phyloP scores from a whole-genome alignment of 1,140 invertebrate species.

The Protaetia brevitarsis region DNA sequence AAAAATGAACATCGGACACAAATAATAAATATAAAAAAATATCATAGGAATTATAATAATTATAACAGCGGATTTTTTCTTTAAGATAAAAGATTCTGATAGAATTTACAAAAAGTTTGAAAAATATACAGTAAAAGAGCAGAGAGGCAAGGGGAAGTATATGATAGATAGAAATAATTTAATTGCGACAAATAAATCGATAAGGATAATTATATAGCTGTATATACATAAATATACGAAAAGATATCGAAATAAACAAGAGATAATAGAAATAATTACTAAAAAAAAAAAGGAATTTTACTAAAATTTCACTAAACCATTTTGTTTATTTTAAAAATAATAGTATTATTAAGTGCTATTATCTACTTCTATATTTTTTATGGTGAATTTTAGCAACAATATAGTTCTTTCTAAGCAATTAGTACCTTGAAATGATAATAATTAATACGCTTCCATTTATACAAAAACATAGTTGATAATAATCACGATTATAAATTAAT shows the following conservation, averaged over 20 bases:
- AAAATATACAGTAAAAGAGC: constrained; percentile 25
- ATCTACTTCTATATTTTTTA: constrained; percentile 22
- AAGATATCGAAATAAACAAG: background rate
- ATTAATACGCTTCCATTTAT: constrained; percentile 15
- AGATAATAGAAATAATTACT: constrained; percentile 1
- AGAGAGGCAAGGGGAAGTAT: background rate
- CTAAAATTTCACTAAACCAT: constrained; percentile 23
- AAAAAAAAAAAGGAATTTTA: constrained; percentile 21
- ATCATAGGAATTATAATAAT: constrained; percentile 25
- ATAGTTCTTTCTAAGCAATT: constrained; percentile 23
- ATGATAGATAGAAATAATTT: constrained; percentile 24
- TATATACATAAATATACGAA: constrained; percentile 27
- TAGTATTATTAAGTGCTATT: constrained; percentile 6
- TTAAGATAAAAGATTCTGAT: constrained; percentile 26
- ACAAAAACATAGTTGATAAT: constrained; percentile 10
- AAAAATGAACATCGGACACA: constrained; percentile 29
- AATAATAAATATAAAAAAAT: constrained; percentile 34
- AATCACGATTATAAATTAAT: background rate
- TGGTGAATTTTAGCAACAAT: constrained; percentile 23
- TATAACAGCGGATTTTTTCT: constrained; percentile 24
- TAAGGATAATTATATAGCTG: constrained; percentile 25
- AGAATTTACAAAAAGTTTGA: constrained; percentile 12
- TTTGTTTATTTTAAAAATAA: constrained; percentile 7
- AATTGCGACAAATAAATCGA: constrained; percentile 25
- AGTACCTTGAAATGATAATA: constrained; percentile 22